Evolutionary conservation across 1,140 invertebrate species (phyloP), one percentile per base, ranked within the genome.

Genomic region (Caenorhabditis tropicalis): DNA sequence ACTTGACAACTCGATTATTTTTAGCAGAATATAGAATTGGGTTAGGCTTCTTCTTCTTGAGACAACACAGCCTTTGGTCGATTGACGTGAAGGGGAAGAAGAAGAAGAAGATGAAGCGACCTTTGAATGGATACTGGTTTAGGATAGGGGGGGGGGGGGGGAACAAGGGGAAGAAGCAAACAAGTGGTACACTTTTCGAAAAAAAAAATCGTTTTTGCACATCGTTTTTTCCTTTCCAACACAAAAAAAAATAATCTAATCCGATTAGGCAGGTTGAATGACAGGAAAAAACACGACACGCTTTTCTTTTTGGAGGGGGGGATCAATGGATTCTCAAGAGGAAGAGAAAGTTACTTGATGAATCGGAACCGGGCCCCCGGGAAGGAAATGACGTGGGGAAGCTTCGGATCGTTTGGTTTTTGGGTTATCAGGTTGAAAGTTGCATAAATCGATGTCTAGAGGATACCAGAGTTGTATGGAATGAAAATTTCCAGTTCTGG

Each of bases 1-100:
- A 70, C 60, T n/a, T n/a, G n/a, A n/a, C n/a, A n/a, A n/a, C n/a
- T n/a, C 4, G 39, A 36, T 70, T 70, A 70, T 70, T 70, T 70
- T 70, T 70, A 70, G 60, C 60, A 70, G 12, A 39, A 70, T 16
- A n/a, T 51, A n/a, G 15, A 16, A 51, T n/a, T 51, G 49, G n/a
- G 9, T 51, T 51, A n/a, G 49, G 10, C 19, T 12, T 46, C 19
- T 16, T 21, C 49, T n/a, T 51, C n/a, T 51, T 16, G 49, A 51
- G 49, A 51, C 49, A n/a, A n/a, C n/a, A n/a, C 12, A 51, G 4
- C 5, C n/a, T n/a, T 51, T 51, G 10, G n/a, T 19, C 48, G 19
- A 6, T n/a, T 51, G 48, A 51, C 48, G 53, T 9, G n/a, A n/a
- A n/a, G n/a, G n/a, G n/a, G n/a, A n/a, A 58, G 4, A 58, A 58